phyloP scores from a whole-genome alignment of 2,113 vertebrate genomes.

The Antennarius striatus region DNA sequence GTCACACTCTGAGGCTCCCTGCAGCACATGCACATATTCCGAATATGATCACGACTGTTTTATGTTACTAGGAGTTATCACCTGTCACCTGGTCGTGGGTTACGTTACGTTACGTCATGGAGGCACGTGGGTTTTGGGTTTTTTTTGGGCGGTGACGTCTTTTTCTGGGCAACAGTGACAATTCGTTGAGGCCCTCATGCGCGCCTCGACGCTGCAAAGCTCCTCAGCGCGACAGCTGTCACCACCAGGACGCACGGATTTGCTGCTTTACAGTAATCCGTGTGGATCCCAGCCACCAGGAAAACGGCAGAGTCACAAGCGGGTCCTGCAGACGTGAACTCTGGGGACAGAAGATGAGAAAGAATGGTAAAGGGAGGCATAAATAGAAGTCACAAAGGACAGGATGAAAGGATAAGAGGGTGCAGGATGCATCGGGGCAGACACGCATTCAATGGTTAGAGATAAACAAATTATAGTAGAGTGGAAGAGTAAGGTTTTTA shows the following conservation, averaged over 20 bases:
- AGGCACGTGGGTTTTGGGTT: slow-evolving; percentile 9
- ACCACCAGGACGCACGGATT: slow-evolving; percentile 47
- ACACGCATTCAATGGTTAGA: no score
- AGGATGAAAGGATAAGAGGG: background rate
- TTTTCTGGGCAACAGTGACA: slow-evolving; percentile 32
- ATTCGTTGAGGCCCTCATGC: slow-evolving; percentile 2
- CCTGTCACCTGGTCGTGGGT: background rate
- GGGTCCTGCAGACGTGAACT: slow-evolving; percentile 6
- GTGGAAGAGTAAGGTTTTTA: no score
- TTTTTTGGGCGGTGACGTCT: slow-evolving; percentile 13
- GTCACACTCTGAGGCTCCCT: no score
- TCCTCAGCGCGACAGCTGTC: slow-evolving; percentile 49
- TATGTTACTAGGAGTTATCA: background rate
- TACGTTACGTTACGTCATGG: slow-evolving; percentile 8
- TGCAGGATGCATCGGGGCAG: background rate
- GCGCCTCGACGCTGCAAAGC: background rate
- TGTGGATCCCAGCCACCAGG: slow-evolving; percentile 33
- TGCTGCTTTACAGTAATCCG: slow-evolving; percentile 63
- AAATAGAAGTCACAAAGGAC: slow-evolving; percentile 10
- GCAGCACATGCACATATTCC: no score
- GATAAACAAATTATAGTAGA: no score
- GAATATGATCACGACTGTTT: no score
- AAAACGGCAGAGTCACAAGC: slow-evolving; percentile 5
- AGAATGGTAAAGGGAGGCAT: slow-evolving; percentile 5
- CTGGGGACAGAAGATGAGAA: slow-evolving; percentile 8